Evolutionary conservation across 2,888 invertebrate species (phyloP).

Genomic region (Hylaea fasciaria): DNA sequence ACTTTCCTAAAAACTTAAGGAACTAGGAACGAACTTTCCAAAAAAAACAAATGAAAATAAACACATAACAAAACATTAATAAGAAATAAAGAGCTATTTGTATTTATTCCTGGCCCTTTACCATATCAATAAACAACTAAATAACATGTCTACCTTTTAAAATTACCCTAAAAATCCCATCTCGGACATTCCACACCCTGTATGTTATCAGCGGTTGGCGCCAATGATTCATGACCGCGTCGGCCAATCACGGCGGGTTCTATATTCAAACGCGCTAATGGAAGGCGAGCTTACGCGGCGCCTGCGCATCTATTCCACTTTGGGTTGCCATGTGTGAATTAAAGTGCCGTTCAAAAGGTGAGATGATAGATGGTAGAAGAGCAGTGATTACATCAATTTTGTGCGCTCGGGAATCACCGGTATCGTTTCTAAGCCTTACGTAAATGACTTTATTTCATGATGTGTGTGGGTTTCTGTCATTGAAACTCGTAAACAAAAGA

Average conservation of each 20-base stretch:
- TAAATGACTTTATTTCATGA: too few relatives aligned
- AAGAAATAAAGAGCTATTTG: too few relatives aligned
- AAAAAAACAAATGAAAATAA: too few relatives aligned
- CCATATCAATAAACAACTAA: constrained; percentile 33
- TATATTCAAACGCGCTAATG: constrained; percentile 81
- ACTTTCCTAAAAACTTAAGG: too few relatives aligned
- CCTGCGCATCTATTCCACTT: constrained; percentile 64
- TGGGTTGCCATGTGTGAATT: constrained; percentile 55
- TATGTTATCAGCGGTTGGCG: constrained; percentile 52
- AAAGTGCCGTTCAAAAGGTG: not conserved
- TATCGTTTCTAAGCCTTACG: too few relatives aligned
- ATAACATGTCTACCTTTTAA: constrained; percentile 35
- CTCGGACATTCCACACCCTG: constrained; percentile 42
- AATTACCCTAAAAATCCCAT: constrained; percentile 38
- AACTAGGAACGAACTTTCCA: too few relatives aligned
- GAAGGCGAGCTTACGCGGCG: constrained; percentile 71
- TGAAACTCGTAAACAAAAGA: too few relatives aligned
- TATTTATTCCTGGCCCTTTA: not conserved
- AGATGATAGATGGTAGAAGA: not conserved
- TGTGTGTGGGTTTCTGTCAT: too few relatives aligned
- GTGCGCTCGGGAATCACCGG: too few relatives aligned
- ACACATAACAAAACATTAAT: too few relatives aligned
- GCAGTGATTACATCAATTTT: too few relatives aligned
- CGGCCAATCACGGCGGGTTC: constrained; percentile 71
- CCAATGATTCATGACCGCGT: constrained; percentile 72